Evolutionary conservation across 2,888 invertebrate species (phyloP).

Genomic region (Pseudoips prasinana): DNA sequence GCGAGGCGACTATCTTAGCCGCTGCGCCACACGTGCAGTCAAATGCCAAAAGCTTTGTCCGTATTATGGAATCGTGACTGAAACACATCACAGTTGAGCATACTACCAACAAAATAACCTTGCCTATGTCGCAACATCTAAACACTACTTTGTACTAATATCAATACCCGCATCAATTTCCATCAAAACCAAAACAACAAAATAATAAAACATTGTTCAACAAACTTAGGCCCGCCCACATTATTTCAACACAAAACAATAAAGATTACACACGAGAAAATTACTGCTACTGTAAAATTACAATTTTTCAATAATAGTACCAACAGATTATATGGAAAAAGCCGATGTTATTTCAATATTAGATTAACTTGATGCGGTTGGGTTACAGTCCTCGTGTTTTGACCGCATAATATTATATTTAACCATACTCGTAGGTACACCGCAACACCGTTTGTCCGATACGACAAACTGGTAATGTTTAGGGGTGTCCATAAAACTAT

Average conservation of each 20-base stretch:
- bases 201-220: conserved; percentile 11
- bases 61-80: no score
- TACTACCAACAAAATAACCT: no score
- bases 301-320: conserved; percentile 25
- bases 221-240: conserved; percentile 11
- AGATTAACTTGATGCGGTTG: conserved; percentile 67
- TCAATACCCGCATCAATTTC: conserved; percentile 3
- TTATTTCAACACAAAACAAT: conserved; percentile 12
- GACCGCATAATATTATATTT: conserved; percentile 78
- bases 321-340: conserved; percentile 26
- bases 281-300: conserved; percentile 40
- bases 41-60: no score
- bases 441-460: conserved; percentile 73
- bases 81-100: no score
- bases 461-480: conserved; percentile 60
- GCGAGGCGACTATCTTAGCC: no score
- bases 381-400: conserved; percentile 58
- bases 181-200: neutral
- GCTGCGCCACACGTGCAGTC: no score
- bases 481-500: conserved; percentile 36
- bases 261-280: conserved; percentile 17
- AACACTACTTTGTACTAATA: neutral
- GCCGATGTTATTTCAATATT: conserved; percentile 65
- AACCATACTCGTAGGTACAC: conserved; percentile 49
- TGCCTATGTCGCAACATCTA: no score